Conservation (phyloP, 2,113 vertebrate species). For the Dermatemys mawii region DNA sequence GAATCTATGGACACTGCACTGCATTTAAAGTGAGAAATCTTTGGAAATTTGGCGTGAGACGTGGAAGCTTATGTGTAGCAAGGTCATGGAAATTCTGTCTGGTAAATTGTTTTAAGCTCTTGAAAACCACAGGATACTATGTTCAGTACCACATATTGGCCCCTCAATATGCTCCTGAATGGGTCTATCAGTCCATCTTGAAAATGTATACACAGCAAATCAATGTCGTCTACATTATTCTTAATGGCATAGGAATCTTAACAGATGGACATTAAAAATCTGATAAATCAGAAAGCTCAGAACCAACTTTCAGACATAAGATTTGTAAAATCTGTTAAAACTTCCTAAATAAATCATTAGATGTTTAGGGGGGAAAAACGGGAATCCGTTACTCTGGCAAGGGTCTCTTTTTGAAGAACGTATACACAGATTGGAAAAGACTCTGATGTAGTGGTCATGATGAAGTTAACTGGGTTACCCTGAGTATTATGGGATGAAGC, state of each 20-base stretch:
- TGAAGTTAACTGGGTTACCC: no score
- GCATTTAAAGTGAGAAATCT: background rate
- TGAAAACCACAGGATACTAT: no score
- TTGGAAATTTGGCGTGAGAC: background rate
- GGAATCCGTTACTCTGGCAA: accelerated
- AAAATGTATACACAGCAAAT: no score
- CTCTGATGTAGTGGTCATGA: no score
- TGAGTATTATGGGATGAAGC: no score
- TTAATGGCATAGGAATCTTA: background rate
- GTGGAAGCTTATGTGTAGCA: background rate
- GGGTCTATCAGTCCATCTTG: no score
- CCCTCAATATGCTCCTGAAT: background rate
- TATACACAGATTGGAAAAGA: background rate
- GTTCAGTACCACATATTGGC: background rate
- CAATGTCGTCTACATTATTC: no score
- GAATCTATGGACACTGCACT: no score
- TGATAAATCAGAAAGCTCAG: background rate
- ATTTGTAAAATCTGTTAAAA: no score
- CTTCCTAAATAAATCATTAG: no score
- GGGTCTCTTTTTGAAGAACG: background rate
- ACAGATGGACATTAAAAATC: background rate
- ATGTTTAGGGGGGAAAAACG: no score
- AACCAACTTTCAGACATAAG: background rate
- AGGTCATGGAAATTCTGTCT: accelerated
- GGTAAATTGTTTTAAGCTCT: background rate